Conservation (phyloP, 2,113 vertebrate genomes). For the Caranx ignobilis region DNA sequence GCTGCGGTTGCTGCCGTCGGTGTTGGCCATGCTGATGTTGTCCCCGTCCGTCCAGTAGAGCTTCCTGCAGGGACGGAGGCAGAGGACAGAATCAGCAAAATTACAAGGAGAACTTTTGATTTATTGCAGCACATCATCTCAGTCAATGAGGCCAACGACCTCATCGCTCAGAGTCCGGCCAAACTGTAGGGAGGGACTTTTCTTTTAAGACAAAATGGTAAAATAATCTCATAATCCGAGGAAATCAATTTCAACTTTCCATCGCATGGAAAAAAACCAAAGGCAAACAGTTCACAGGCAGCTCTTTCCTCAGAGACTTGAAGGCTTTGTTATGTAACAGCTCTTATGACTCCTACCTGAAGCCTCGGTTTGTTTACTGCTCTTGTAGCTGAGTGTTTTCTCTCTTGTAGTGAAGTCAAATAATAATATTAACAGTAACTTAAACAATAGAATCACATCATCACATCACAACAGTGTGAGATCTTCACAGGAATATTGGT, state of each 20-base stretch:
- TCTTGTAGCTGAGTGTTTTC: background rate
- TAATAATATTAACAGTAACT: background rate
- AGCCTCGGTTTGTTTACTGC: background rate
- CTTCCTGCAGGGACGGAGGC: conserved; percentile 83
- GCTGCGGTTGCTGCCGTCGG: conserved; percentile 91
- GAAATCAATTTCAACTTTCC: background rate
- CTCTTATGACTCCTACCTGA: background rate
- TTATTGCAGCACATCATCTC: background rate
- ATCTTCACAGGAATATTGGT: background rate
- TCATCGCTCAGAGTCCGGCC: background rate
- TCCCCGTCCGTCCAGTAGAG: conserved; percentile 98
- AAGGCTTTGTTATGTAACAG: background rate
- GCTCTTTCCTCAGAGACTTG: background rate
- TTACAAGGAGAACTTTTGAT: background rate
- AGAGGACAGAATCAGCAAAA: conserved; percentile 8
- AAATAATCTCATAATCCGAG: background rate
- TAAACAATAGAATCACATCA: background rate
- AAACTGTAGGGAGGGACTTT: background rate
- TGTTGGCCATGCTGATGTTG: conserved; percentile 96
- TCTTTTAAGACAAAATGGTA: background rate
- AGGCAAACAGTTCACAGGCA: background rate
- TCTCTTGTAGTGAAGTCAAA: background rate
- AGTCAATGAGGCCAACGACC: background rate
- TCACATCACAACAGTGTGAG: background rate
- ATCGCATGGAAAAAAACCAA: background rate